Percentiles rank a stretch among this genome's conserved stretches.
phyloP scores from a whole-genome alignment of 2,888 invertebrate species.

The Balanococcus diminutus region DNA sequence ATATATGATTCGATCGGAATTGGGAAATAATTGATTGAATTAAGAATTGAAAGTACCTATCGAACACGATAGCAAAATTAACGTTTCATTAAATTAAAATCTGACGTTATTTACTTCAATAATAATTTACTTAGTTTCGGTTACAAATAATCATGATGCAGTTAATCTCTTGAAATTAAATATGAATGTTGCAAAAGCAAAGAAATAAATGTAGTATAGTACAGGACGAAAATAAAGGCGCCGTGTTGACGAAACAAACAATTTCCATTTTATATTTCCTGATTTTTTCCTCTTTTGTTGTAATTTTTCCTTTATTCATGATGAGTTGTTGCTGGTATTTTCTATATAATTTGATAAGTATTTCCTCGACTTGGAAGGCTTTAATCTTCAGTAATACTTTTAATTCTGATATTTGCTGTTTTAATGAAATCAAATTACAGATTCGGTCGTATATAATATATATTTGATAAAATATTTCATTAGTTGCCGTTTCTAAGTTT shows the following conservation, averaged over 20 bases:
- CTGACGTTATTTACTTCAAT: no score
- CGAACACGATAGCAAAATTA: no score
- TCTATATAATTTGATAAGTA: not conserved
- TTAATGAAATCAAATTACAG: not conserved
- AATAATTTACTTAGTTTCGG: no score
- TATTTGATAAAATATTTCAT: no score
- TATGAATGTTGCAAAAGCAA: not conserved
- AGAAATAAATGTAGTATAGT: not conserved
- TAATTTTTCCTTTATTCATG: conserved; percentile 1
- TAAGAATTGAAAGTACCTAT: no score
- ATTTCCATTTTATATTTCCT: conserved; percentile 56
- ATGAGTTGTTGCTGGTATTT: not conserved
- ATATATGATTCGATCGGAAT: no score
- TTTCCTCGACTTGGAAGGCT: not conserved
- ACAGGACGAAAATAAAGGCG: conserved; percentile 47
- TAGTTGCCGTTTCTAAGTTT: no score
- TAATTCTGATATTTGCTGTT: not conserved
- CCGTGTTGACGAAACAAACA: conserved; percentile 49
- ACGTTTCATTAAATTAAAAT: no score
- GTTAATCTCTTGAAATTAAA: no score
- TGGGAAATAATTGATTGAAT: no score
- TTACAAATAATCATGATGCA: no score
- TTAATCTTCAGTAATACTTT: not conserved
- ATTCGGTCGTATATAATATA: no score
- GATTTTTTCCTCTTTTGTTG: conserved; percentile 55